Evolutionary conservation across 2,888 invertebrate genomes (phyloP).

Genomic region (Orchestes rusci): DNA sequence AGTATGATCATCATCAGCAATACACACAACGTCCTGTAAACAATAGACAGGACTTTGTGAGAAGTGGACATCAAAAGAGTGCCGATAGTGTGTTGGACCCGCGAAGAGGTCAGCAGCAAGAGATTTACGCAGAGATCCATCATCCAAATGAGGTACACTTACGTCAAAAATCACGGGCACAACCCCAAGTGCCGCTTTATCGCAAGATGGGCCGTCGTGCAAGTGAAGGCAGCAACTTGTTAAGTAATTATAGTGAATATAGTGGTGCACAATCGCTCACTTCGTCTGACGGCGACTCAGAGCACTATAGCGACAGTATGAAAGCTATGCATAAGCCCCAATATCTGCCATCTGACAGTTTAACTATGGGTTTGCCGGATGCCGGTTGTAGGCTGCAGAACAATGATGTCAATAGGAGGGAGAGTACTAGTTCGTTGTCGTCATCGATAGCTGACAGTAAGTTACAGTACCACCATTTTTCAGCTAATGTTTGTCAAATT

Average conservation of each 20-base stretch:
- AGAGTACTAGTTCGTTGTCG: constrained; percentile 53
- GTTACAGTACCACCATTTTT: not conserved
- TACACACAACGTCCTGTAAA: not conserved
- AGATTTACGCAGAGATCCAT: constrained; percentile 33
- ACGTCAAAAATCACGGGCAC: constrained; percentile 40
- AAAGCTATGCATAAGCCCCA: constrained; percentile 31
- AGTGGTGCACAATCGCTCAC: constrained; percentile 23
- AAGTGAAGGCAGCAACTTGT: constrained; percentile 46
- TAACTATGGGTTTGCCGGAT: constrained; percentile 12
- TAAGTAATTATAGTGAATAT: constrained; percentile 28
- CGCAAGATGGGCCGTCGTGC: constrained; percentile 46
- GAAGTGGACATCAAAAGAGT: constrained; percentile 33
- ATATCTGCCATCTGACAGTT: constrained; percentile 23
- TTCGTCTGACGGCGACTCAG: constrained; percentile 22
- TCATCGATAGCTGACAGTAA: constrained; percentile 51
- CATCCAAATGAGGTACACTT: constrained; percentile 35
- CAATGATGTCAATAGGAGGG: constrained; percentile 50
- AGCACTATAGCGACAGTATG: constrained; percentile 26
- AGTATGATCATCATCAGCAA: constrained; percentile 6
- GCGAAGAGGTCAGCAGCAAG: constrained; percentile 21
- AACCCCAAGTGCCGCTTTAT: constrained; percentile 42
- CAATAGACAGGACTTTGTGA: constrained; percentile 30
- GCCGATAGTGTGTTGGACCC: constrained; percentile 30
- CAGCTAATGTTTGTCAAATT: not conserved
- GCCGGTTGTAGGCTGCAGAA: constrained; percentile 43